Base-by-base conservation (phyloP, 1,140 invertebrate genomes). In the Dolichoris vasculosae region DNA sequence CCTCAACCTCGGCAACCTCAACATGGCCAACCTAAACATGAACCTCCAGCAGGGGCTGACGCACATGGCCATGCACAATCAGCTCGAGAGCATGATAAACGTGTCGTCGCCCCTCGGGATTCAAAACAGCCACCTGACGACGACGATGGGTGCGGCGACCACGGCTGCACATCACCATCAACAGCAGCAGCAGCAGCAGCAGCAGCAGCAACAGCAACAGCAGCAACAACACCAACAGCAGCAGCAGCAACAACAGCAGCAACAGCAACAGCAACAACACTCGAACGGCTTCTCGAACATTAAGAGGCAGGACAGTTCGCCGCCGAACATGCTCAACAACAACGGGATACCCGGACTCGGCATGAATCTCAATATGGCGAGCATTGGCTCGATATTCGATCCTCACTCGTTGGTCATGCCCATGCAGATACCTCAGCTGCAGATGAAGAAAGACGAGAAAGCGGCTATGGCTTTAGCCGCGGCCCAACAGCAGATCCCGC, bases 311-410 rank as follows among this genome's bases (percentile, higher is more conserved):
- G 84, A 85, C 35, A 73, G 30, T 83, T 92, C 92, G 40, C 90
- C 93, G 0, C 92, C 94, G 17, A 94, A 93, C 87, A 94, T 94
- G 88, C 79, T 94, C n/a, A 94, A 93, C 69, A 93, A 92, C 81
- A 94, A 94, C 79, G 93, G 94, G 0, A 92, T 94, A 78, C 91
- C 94, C 0, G 90, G 89, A 26, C 85, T 91, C 2, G 91, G 89
- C 40, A 90, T 93, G 81, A 90, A 87, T 23, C 85, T 90, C n/a
- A 91, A 93, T 17, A 93, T 95, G 88, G 90, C 92, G 6, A 92
- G 93, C 7, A 93, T 94, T 89, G 89, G 93, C n/a, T 96, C 95
- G 4, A 95, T 96, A 85, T 96, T 96, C 86, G 95, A 96, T 90
- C 95, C 95, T 0, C 81, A 86, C 32, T 59, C 79, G 23, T 9